These are phyloP conservation scores for Ameiurus melas DNA, from an alignment of 2,113 vertebrate species.

Conservation along the genomic window DNA sequence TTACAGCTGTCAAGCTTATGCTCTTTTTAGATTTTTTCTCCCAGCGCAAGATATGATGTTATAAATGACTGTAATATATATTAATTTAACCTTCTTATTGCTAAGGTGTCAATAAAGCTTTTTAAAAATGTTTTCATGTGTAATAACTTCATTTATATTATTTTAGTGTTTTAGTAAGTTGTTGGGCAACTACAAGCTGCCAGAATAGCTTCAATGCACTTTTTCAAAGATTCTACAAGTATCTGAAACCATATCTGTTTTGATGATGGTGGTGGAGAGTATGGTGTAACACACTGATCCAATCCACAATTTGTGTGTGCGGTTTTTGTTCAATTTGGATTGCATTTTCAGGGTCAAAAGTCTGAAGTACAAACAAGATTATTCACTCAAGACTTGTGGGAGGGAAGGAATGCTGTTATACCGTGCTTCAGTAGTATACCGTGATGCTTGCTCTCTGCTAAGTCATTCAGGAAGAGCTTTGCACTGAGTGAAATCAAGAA, in stretches of 20 bases:
- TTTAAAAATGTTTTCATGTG: not conserved
- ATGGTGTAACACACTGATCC: not conserved
- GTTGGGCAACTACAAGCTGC: not conserved
- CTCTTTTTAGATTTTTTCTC: not conserved
- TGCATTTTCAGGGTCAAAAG: not conserved
- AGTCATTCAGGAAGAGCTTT: not conserved
- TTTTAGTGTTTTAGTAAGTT: not conserved
- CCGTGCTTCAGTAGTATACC: too few relatives aligned
- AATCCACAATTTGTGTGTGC: too few relatives aligned
- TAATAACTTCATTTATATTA: not conserved
- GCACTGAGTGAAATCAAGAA: not conserved
- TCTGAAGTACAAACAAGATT: slow-evolving; percentile 63
- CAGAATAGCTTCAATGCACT: not conserved
- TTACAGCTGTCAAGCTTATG: not conserved
- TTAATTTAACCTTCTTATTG: not conserved
- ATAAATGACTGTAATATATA: not conserved
- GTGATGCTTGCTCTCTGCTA: not conserved
- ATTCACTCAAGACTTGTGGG: slow-evolving; percentile 12
- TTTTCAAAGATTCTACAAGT: not conserved
- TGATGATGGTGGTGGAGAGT: not conserved
- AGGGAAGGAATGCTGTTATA: slow-evolving; percentile 62
- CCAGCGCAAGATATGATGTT: not conserved
- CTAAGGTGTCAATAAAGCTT: slow-evolving; percentile 2
- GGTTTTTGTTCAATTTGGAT: not conserved
- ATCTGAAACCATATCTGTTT: not conserved